Base-by-base conservation (phyloP, 2,797 vertebrate species). In the Avahi laniger region DNA sequence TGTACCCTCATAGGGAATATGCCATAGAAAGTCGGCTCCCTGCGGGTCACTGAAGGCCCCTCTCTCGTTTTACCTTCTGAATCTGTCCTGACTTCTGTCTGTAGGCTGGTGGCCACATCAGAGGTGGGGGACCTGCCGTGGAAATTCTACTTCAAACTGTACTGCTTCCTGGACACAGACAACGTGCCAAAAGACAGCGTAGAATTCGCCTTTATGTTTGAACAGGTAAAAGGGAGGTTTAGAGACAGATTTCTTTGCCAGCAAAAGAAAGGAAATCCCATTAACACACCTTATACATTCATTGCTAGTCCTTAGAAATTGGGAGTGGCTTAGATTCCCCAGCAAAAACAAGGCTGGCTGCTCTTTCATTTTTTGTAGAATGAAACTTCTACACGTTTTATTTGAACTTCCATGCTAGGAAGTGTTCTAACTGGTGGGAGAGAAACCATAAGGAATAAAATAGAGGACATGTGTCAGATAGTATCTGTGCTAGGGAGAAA, bases 201-300 rank as follows among this genome's bases (percentile, higher is more conserved):
- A 98, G 99, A 99, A 98, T 99, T 99, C 17, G 99, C 99, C 0
- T 99, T 99, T 98, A 99, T 99, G 99, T 99, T 99, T 96, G 99
- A 99, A 69, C 99, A 99, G 99, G 99, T 99, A 94, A 96, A 81
- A 22, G n/a, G 61, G 24, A 11, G 57, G 24, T 10, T 41, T 5
- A 26, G 50, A 67, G n/a, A 30, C 13, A 9, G 57, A 33, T 48
- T 30, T 70, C 75, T 67, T 81, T 9, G 33, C n/a, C 0, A 5
- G 79, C 8, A 2, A 35, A 1, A 48, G 73, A 22, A 41, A 28
- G 5, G 2, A 41, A 65, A 52, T 26, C 33, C 70, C 2, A 1
- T 43, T 57, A 8, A 0, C 30, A 1, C 1, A 4, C 12, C 20
- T 28, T 8, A 0, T 18, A 10, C 4, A 3, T 48, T 24, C 26